Conservation (phyloP, 2,888 invertebrate genomes). For the Griposia aprilina region DNA sequence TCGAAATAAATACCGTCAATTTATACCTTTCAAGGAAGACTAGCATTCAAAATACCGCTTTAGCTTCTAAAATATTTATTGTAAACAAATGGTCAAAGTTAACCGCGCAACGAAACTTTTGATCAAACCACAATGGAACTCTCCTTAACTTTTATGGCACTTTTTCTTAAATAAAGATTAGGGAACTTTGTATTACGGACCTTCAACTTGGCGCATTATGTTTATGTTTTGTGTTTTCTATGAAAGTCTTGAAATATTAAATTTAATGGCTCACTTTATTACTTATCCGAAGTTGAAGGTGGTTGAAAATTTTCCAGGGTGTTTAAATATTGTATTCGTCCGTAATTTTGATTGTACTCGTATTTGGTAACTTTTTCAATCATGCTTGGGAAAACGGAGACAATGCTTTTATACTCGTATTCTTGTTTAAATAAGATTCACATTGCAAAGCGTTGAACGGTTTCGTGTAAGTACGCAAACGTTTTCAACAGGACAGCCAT, state of each 20-base stretch:
- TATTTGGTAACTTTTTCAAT: neutral
- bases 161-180: slow-evolving; percentile 63
- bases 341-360: neutral
- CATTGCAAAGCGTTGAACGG: neutral
- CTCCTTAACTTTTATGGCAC: slow-evolving; percentile 56
- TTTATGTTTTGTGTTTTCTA: slow-evolving; percentile 55
- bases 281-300: slow-evolving; percentile 33
- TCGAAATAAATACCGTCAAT: slow-evolving; percentile 41
- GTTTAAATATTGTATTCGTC: slow-evolving; percentile 16
- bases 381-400: neutral
- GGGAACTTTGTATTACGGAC: slow-evolving; percentile 60
- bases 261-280: slow-evolving; percentile 53
- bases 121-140: slow-evolving; percentile 42
- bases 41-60: slow-evolving; percentile 32
- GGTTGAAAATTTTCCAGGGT: neutral
- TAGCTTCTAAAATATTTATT: slow-evolving; percentile 50
- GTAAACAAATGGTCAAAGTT: slow-evolving; percentile 50
- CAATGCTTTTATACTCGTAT: neutral
- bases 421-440: neutral
- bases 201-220: slow-evolving; percentile 60
- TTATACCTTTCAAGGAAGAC: slow-evolving; percentile 44
- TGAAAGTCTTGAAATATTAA: slow-evolving; percentile 41
- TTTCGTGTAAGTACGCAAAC: neutral
- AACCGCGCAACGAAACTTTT: slow-evolving; percentile 35
- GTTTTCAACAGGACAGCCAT: neutral